Conservation (phyloP, 1,140 invertebrate species). For the Steinernema khuongi region DNA sequence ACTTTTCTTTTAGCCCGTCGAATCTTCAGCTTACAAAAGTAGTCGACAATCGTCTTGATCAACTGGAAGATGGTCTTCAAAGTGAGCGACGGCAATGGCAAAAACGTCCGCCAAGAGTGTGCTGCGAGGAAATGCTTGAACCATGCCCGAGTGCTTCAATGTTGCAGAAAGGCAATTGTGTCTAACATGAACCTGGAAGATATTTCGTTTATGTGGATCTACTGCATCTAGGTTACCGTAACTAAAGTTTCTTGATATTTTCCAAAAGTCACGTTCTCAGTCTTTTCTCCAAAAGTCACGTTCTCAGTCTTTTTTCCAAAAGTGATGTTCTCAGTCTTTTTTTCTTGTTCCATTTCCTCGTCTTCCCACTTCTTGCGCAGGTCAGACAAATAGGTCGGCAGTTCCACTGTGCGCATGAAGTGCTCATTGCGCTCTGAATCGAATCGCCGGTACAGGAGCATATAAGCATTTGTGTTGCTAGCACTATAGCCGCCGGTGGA, state of each 20-base stretch:
- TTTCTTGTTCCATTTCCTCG: slow-evolving; percentile 66
- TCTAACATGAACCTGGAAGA: neutral
- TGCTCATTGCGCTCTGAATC: slow-evolving; percentile 53
- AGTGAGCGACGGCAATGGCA: neutral
- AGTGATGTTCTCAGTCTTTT: slow-evolving; percentile 9
- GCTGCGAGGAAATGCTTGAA: neutral
- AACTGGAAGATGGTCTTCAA: neutral
- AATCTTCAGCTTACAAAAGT: neutral
- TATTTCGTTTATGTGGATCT: neutral
- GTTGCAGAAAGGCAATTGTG: slow-evolving; percentile 11
- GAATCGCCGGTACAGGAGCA: slow-evolving; percentile 85
- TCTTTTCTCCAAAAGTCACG: slow-evolving; percentile 9
- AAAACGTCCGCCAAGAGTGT: neutral
- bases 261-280: slow-evolving; percentile 9
- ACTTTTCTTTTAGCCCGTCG: too few species aligned
- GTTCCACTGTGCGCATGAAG: slow-evolving; percentile 36
- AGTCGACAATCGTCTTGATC: neutral
- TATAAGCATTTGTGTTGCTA: slow-evolving; percentile 84
- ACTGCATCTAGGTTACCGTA: slow-evolving; percentile 6
- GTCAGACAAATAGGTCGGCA: slow-evolving; percentile 41
- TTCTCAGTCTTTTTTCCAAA: slow-evolving; percentile 12
- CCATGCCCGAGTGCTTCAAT: neutral
- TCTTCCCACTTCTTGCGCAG: slow-evolving; percentile 66
- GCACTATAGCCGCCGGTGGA: slow-evolving; percentile 58
- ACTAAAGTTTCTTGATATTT: slow-evolving; percentile 20